Evolutionary conservation across 2,797 vertebrate genomes (phyloP).

Genomic region (Myotis daubentonii): DNA sequence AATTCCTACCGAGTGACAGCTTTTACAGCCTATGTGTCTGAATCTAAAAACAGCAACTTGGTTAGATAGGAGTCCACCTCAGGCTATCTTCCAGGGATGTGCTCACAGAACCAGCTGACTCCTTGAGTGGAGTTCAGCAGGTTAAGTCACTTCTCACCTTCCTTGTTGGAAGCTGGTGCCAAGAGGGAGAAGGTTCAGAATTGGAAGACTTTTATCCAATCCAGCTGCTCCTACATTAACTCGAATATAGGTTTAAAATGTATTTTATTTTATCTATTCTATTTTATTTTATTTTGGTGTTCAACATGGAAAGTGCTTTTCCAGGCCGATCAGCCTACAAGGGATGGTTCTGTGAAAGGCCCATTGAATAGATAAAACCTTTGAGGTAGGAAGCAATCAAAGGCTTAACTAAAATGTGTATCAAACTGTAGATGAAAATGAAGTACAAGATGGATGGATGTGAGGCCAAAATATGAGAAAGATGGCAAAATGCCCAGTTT

Average conservation of each 20-base stretch:
- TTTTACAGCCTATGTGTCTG: slow-evolving; percentile 56
- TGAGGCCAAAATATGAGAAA: slow-evolving; percentile 21
- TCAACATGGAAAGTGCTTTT: slow-evolving; percentile 1
- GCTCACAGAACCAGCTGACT: not conserved
- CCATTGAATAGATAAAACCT: not conserved
- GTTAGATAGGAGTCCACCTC: not conserved
- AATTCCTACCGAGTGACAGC: not conserved
- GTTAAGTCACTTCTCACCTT: slow-evolving; percentile 26
- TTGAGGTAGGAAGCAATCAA: not conserved
- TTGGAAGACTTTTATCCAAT: not conserved
- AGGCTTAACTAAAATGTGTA: not conserved
- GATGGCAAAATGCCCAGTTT: not conserved
- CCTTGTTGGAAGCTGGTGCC: slow-evolving; percentile 8
- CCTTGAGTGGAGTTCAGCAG: not conserved
- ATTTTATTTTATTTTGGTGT: not conserved
- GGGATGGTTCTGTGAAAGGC: not conserved
- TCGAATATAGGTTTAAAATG: not conserved
- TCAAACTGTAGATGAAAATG: not conserved
- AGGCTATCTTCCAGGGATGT: not conserved
- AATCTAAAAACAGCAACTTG: slow-evolving; percentile 47
- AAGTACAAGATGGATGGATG: slow-evolving; percentile 3
- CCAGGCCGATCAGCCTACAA: not conserved
- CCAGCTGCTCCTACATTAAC: not conserved
- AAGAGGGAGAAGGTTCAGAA: not conserved
- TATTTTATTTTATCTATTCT: not conserved